Evolutionary conservation across 2,797 vertebrate species (phyloP).

Genomic region (Amblyopsis hoosieri): DNA sequence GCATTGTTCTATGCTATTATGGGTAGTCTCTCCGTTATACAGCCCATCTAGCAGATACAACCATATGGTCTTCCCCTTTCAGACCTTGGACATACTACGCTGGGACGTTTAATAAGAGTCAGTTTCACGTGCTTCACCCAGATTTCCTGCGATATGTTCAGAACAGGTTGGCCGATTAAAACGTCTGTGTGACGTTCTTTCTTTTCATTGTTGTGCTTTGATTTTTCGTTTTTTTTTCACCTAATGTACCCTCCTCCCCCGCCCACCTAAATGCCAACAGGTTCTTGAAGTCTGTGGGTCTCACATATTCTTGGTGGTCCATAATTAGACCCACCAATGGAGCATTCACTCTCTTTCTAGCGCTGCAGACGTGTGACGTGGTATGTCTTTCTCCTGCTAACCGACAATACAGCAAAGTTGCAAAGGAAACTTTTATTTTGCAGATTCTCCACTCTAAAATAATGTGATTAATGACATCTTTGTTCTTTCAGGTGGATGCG

Average conservation of each 20-base stretch:
- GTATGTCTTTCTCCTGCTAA: conserved; percentile 62
- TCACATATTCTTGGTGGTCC: conserved; percentile 68
- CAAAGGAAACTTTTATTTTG: too few relatives aligned
- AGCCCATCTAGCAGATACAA: neutral
- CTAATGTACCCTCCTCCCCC: too few relatives aligned
- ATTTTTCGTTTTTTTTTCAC: too few relatives aligned
- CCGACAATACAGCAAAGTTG: too few relatives aligned
- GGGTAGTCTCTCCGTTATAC: neutral
- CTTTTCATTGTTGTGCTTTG: too few relatives aligned
- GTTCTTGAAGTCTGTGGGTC: conserved; percentile 77
- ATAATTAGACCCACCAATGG: conserved; percentile 86
- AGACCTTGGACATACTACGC: conserved; percentile 76
- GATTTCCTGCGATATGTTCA: conserved; percentile 88
- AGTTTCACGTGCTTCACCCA: conserved; percentile 84
- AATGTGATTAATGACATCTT: neutral
- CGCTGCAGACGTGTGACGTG: conserved; percentile 86
- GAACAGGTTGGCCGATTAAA: conserved; percentile 79
- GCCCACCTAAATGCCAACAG: conserved; percentile 50
- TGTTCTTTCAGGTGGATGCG: conserved; percentile 79
- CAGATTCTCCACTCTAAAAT: too few relatives aligned
- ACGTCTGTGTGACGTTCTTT: too few relatives aligned
- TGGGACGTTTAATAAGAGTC: conserved; percentile 65
- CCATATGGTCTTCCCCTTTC: conserved; percentile 17
- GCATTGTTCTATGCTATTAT: neutral
- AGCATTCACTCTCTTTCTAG: conserved; percentile 84